These are phyloP conservation scores for Limnephilus rhombicus DNA, from an alignment of 2,888 invertebrate genomes.

Conservation along the genomic window DNA sequence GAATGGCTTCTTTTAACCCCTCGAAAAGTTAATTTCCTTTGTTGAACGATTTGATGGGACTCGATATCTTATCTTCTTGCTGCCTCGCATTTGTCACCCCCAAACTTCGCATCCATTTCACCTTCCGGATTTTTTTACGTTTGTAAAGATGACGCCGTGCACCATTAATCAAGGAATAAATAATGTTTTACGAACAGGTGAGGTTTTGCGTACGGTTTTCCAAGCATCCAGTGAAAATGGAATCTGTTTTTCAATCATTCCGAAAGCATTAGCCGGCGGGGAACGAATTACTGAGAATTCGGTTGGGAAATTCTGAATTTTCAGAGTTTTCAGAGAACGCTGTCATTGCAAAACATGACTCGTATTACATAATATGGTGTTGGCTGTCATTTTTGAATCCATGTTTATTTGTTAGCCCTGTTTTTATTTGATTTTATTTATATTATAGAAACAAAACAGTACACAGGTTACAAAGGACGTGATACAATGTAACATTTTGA, in stretches of 20 bases:
- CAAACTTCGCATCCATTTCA: not conserved
- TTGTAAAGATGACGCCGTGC: not conserved
- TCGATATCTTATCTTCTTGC: not conserved
- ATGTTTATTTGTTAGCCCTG: too few species aligned
- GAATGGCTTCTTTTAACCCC: not conserved
- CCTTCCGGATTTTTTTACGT: not conserved
- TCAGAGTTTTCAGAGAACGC: not conserved
- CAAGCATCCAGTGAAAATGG: not conserved
- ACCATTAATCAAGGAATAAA: constrained; percentile 38
- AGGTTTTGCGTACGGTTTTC: not conserved
- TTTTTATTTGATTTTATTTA: too few species aligned
- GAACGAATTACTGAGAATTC: not conserved
- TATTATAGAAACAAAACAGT: too few species aligned
- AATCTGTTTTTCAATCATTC: constrained; percentile 31
- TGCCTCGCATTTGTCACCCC: constrained; percentile 12
- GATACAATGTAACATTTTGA: too few species aligned
- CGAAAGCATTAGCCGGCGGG: constrained; percentile 22
- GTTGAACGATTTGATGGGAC: constrained; percentile 33
- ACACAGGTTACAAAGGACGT: too few species aligned
- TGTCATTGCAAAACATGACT: not conserved
- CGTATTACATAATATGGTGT: not conserved
- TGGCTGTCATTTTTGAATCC: too few species aligned
- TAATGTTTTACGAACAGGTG: not conserved
- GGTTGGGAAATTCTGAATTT: too few species aligned
- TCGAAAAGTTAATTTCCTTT: constrained; percentile 35